A percentile compares a stretch with the other conserved stretches of the same genome.
phyloP scores from a whole-genome alignment of 2,888 invertebrate species.

The Laothoe populi region DNA sequence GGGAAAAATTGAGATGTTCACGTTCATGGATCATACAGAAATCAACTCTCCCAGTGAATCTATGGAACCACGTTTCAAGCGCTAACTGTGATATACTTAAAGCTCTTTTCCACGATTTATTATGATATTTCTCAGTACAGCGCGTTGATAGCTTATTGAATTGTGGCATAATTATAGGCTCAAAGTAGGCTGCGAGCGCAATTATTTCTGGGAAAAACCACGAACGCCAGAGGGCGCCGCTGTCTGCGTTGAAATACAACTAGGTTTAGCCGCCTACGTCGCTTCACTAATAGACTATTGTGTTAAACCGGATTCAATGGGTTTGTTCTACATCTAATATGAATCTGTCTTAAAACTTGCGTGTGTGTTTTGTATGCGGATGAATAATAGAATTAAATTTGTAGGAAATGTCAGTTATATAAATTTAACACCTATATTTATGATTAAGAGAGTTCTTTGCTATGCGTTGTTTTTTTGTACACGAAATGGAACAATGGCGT shows the following conservation, averaged over 20 bases:
- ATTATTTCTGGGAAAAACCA: slow-evolving; percentile 23
- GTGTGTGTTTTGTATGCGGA: too few species aligned
- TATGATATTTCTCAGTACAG: background rate
- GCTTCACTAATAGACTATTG: slow-evolving; percentile 24
- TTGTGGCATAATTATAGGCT: slow-evolving; percentile 16
- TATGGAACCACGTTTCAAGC: too few species aligned
- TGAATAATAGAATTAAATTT: too few species aligned
- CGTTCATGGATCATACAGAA: too few species aligned
- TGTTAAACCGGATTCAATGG: slow-evolving; percentile 21
- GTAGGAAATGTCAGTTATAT: too few species aligned
- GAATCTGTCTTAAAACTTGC: background rate
- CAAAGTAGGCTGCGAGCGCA: slow-evolving; percentile 15
- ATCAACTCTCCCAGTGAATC: too few species aligned
- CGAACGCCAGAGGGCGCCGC: slow-evolving; percentile 22
- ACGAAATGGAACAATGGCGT: too few species aligned
- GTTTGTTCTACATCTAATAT: slow-evolving; percentile 7
- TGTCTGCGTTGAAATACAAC: slow-evolving; percentile 19
- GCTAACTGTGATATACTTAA: background rate
- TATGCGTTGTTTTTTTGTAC: too few species aligned
- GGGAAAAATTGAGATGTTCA: too few species aligned
- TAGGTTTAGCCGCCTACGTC: slow-evolving; percentile 24
- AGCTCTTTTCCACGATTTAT: background rate
- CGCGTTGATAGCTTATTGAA: slow-evolving; percentile 16
- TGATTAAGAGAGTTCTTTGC: too few species aligned
- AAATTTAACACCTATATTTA: too few species aligned